Base-by-base conservation (phyloP, 2,113 vertebrate species). In the Zosterops pallidus region DNA sequence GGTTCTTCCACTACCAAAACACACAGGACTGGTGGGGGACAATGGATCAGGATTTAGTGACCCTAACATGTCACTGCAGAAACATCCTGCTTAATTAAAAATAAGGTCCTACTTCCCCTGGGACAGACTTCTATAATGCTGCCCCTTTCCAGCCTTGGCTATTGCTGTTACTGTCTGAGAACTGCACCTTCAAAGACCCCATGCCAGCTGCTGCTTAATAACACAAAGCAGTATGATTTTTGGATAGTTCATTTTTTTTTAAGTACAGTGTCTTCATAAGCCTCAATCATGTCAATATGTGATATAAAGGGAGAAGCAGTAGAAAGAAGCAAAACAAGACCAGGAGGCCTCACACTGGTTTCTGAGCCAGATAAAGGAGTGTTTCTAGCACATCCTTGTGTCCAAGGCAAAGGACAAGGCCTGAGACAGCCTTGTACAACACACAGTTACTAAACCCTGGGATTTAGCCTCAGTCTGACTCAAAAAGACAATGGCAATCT, bases 241-340 rank as follows among this genome's bases (percentile, higher is more conserved):
- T 53, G 18, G 11, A 29, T 25, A 16, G 2, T 16, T 25, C 5
- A 2, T 14, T 35, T 63, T 33, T 18, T 55, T 20, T 55, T 9
- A 84, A 69, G 41, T 8, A 41, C 3, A 70, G 24, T 13, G 3
- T 29, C 39, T 81, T 55, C 11, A 86, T 83, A 69, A 88, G 19
- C 28, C 17, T 84, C 8, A 19, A 46, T 68, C 29, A 41, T 60
- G 25, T 33, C 57, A 68, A 76, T 64, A 49, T 22, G 4, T 24
- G 49, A 67, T 37, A 19, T 11, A 67, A 67, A 35, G 19, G 31
- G 68, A 47, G 12, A 68, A 94, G n/a, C 47, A 87, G 42, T 5
- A 79, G 44, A 86, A 85, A 42, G 12, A 50, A 89, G 23, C 46
- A 83, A 86, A 95, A 77, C 39, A 95, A 77, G 90, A 16, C 18